Percentiles rank a stretch among this genome's conserved stretches.
These are phyloP conservation scores for Mohoua ochrocephala DNA, from an alignment of 2,113 vertebrate species.

Conservation along the genomic window DNA sequence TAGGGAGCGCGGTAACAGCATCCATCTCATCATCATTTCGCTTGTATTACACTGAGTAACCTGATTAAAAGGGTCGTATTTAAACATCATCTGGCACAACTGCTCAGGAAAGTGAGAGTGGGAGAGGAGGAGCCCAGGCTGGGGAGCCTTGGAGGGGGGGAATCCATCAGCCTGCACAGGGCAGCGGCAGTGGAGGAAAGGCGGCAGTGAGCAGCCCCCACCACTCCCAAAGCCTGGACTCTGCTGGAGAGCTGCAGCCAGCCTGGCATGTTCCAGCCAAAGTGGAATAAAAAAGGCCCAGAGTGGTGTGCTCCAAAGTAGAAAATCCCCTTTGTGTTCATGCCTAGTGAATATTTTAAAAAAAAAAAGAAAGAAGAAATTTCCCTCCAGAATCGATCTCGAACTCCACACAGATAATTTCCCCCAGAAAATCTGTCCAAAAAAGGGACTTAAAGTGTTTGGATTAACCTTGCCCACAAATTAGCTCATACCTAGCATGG, in stretches of 20 bases:
- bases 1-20: not conserved
- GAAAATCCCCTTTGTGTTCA: not conserved
- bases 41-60: not conserved
- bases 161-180: not conserved
- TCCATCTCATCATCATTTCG: not conserved
- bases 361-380: too few species aligned
- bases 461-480: not conserved
- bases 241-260: not conserved
- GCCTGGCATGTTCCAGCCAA: not conserved
- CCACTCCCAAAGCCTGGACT: not conserved
- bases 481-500: not conserved
- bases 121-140: not conserved
- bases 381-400: not conserved
- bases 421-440: not conserved
- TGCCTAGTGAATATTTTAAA: not conserved
- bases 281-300: not conserved
- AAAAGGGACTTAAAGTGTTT: not conserved
- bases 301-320: not conserved
- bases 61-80: not conserved
- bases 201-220: not conserved
- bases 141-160: not conserved
- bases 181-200: not conserved
- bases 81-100: not conserved
- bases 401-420: not conserved
- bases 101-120: not conserved